These are phyloP conservation scores for Paramuricea clavata DNA, from an alignment of 92 coral and sea anemone species.

Conservation along the genomic window DNA sequence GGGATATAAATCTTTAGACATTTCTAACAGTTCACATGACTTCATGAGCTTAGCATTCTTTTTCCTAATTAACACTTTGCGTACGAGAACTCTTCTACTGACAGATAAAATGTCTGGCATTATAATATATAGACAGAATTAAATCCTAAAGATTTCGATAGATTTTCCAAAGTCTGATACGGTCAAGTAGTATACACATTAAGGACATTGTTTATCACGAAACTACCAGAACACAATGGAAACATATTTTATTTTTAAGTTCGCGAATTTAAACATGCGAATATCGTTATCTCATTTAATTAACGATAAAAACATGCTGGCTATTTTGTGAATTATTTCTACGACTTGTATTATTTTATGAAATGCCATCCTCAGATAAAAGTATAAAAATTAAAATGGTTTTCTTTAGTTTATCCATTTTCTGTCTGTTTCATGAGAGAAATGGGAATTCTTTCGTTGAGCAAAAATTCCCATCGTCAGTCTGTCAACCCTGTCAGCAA, in stretches of 20 bases:
- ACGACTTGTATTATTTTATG: neutral
- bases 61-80: neutral
- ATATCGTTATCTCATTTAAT: neutral
- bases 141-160: neutral
- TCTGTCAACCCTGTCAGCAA: neutral
- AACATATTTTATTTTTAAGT: neutral
- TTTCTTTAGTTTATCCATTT: neutral
- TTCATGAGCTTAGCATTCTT: neutral
- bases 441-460: neutral
- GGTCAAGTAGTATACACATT: constrained; percentile 1
- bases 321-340: neutral
- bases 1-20: neutral
- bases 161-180: neutral
- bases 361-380: neutral
- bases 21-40: neutral
- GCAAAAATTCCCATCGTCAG: neutral
- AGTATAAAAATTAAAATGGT: neutral
- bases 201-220: neutral
- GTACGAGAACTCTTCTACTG: neutral
- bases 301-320: neutral
- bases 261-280: neutral
- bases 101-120: neutral
- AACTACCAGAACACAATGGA: neutral
- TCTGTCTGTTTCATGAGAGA: neutral
- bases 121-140: neutral